A percentile compares a stretch with the other conserved stretches of the same genome.
Conservation (phyloP, 2,113 vertebrate genomes). For the Heptranchias perlo region DNA sequence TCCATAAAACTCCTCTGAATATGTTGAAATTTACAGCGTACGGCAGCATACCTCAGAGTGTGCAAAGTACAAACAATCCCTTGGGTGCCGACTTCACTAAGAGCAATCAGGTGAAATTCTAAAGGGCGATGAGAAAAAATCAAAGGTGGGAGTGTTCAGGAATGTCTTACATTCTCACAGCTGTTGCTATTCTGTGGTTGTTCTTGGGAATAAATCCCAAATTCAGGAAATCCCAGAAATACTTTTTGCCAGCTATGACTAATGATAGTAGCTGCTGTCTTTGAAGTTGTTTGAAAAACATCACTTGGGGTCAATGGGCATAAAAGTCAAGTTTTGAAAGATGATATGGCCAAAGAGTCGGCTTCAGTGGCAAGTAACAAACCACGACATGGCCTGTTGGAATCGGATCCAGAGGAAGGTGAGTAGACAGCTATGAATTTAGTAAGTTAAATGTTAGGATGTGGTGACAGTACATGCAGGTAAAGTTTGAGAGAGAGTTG, state of each 20-base stretch:
- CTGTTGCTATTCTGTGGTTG: not conserved
- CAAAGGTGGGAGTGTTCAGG: not conserved
- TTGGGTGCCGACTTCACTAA: not conserved
- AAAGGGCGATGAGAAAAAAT: not conserved
- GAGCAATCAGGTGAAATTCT: not conserved
- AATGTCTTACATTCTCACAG: not conserved
- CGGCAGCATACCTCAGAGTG: not conserved
- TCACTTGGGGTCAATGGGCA: not conserved
- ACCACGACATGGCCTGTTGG: not conserved
- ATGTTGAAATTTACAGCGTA: not conserved
- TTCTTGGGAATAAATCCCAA: not conserved
- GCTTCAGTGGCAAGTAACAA: conserved; percentile 3
- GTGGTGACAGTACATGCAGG: not conserved
- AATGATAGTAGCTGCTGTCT: not conserved
- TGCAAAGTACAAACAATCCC: not conserved
- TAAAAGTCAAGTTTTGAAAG: conserved; percentile 25
- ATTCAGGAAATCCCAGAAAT: not conserved
- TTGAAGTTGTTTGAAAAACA: not conserved
- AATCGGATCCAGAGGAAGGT: not conserved
- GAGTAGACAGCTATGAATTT: not conserved
- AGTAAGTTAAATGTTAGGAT: not conserved
- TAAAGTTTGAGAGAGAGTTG: not conserved
- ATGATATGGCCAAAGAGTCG: not conserved
- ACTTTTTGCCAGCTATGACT: not conserved
- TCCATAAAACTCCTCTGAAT: not conserved